phyloP scores from a whole-genome alignment of 2,797 vertebrate genomes.

The Sarcophilus harrisii region DNA sequence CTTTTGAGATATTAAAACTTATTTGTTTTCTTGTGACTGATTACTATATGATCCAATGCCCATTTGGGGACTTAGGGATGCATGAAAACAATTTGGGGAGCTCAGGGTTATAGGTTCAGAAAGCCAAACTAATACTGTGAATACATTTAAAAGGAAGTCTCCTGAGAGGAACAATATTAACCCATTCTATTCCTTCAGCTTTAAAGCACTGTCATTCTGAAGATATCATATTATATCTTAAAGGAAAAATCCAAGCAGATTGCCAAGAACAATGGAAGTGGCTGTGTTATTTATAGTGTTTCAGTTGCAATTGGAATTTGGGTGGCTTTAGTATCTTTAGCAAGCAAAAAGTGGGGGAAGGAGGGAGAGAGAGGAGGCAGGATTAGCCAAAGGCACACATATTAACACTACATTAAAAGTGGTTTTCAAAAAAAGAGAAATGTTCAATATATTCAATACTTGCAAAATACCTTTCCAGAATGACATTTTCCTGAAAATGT shows the following conservation, averaged over 20 bases:
- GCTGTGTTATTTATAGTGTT: neutral
- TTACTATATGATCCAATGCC: constrained; percentile 10
- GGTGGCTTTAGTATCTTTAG: constrained; percentile 66
- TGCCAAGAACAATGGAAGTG: constrained; percentile 49
- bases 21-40: constrained; percentile 48
- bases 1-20: constrained; percentile 38
- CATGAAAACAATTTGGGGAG: constrained; percentile 51
- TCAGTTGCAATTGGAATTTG: constrained; percentile 33
- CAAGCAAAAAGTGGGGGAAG: constrained; percentile 3
- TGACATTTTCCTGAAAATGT: constrained; percentile 79
- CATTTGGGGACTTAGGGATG: neutral
- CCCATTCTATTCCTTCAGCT: constrained; percentile 19
- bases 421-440: constrained; percentile 68
- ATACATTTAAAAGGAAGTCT: constrained; percentile 48
- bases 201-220: constrained; percentile 37
- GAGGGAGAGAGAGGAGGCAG: neutral
- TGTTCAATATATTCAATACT: constrained; percentile 60
- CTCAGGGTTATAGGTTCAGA: constrained; percentile 52
- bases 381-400: constrained; percentile 51
- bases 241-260: constrained; percentile 53
- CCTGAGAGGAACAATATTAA: constrained; percentile 29
- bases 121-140: constrained; percentile 48
- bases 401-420: constrained; percentile 66
- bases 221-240: constrained; percentile 50
- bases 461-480: constrained; percentile 64